phyloP scores from a whole-genome alignment of 2,888 invertebrate species.

The Hypolimnas misippus region DNA sequence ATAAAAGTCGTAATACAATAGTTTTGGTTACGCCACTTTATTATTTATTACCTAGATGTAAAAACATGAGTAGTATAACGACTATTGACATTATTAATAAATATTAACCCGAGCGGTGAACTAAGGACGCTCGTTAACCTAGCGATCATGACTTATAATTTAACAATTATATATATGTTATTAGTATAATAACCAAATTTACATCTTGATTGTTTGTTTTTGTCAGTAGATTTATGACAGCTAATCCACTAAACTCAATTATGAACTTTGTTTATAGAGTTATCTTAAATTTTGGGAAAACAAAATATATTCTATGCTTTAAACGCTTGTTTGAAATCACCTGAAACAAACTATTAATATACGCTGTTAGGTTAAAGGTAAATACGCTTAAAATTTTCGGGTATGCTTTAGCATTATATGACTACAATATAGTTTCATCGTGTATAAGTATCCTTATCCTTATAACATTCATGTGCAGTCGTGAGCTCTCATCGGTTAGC shows the following conservation, averaged over 20 bases:
- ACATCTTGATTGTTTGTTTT: too few relatives aligned
- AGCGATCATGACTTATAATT: slow-evolving; percentile 10
- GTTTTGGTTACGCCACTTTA: slow-evolving; percentile 26
- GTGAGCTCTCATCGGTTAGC: slow-evolving; percentile 33
- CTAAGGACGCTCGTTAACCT: slow-evolving; percentile 30
- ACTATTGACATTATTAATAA: slow-evolving; percentile 38
- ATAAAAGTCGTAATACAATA: too few relatives aligned
- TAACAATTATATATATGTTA: too few relatives aligned
- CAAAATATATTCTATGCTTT: too few relatives aligned
- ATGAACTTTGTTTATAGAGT: too few relatives aligned
- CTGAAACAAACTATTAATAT: not conserved
- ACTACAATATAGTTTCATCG: slow-evolving; percentile 7
- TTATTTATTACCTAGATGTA: slow-evolving; percentile 34
- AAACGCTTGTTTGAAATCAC: too few relatives aligned
- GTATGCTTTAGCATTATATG: not conserved
- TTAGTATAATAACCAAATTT: too few relatives aligned
- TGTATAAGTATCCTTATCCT: slow-evolving; percentile 14
- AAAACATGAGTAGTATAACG: slow-evolving; percentile 34
- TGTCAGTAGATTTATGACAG: too few relatives aligned
- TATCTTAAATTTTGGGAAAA: too few relatives aligned
- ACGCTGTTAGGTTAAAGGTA: not conserved
- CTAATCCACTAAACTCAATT: too few relatives aligned
- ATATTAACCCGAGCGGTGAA: slow-evolving; percentile 31
- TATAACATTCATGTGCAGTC: slow-evolving; percentile 31
- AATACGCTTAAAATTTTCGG: not conserved